phyloP scores from a whole-genome alignment of 1,140 invertebrate genomes.

The Acyrthosiphon pisum region DNA sequence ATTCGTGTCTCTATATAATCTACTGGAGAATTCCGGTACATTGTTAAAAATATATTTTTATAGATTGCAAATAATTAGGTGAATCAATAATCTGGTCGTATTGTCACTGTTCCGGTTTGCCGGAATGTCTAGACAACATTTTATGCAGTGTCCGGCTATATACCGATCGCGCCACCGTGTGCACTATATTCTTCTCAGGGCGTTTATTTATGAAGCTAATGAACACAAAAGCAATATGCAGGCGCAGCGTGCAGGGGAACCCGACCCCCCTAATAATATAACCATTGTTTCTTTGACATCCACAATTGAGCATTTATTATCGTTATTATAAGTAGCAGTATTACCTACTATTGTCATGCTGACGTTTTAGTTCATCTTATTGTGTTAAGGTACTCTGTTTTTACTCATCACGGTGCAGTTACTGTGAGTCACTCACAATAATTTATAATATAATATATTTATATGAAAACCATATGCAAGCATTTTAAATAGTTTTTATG shows the following conservation, averaged over 20 bases:
- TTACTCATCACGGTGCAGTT: neutral
- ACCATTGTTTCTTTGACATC: neutral
- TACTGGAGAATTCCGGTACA: neutral
- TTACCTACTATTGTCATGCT: neutral
- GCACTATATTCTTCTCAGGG: neutral
- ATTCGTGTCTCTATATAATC: neutral
- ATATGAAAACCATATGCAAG: neutral
- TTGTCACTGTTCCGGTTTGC: neutral
- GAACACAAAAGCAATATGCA: neutral
- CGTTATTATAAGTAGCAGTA: neutral
- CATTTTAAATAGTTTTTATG: neutral
- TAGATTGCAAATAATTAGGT: neutral
- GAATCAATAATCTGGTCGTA: neutral
- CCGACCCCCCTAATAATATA: neutral
- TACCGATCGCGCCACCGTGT: neutral
- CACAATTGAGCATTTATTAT: neutral
- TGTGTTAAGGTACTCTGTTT: neutral
- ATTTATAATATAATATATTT: neutral
- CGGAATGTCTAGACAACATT: neutral
- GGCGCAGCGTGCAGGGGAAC: neutral
- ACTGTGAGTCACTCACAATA: neutral
- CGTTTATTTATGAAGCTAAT: constrained; percentile 15
- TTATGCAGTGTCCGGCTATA: neutral
- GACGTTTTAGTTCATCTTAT: neutral
- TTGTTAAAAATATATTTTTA: neutral